Conservation (phyloP, 2,888 invertebrate genomes). For the Cephus nigrinus region DNA sequence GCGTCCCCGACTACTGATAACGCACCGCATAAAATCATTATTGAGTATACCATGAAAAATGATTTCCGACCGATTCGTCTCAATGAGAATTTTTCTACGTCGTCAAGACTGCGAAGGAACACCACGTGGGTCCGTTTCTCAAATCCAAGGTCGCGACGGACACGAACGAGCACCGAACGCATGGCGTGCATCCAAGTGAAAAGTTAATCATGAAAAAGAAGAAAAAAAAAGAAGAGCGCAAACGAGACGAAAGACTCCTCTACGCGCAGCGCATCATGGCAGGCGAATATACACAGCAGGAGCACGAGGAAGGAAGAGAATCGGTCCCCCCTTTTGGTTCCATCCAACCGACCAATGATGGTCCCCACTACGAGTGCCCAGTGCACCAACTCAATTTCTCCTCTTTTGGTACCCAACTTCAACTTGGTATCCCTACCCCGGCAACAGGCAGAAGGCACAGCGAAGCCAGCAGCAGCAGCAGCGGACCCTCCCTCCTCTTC, state of each 20-base stretch:
- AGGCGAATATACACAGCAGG: neutral
- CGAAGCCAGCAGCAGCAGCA: conserved; percentile 31
- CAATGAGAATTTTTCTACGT: neutral
- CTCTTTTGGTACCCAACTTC: conserved; percentile 60
- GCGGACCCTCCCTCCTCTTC: conserved; percentile 30
- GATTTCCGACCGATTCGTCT: neutral
- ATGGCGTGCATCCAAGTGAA: conserved; percentile 20
- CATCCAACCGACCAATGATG: conserved; percentile 24
- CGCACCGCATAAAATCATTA: neutral
- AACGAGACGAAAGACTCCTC: neutral
- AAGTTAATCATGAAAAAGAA: conserved; percentile 19
- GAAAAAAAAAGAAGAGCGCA: conserved; percentile 8
- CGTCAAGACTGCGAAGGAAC: neutral
- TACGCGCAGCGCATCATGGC: neutral
- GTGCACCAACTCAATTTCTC: conserved; percentile 58
- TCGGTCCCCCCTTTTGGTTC: conserved; percentile 5
- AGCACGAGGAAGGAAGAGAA: conserved; percentile 16
- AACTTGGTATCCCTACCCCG: conserved; percentile 12
- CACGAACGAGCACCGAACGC: conserved; percentile 12
- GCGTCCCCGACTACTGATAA: neutral
- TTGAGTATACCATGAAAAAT: neutral
- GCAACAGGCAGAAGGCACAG: neutral
- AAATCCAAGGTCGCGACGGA: neutral
- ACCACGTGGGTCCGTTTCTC: neutral
- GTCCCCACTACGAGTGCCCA: conserved; percentile 31